Evolutionary conservation across 2,888 invertebrate species (phyloP).

Genomic region (Drosophila nr. fundita): DNA sequence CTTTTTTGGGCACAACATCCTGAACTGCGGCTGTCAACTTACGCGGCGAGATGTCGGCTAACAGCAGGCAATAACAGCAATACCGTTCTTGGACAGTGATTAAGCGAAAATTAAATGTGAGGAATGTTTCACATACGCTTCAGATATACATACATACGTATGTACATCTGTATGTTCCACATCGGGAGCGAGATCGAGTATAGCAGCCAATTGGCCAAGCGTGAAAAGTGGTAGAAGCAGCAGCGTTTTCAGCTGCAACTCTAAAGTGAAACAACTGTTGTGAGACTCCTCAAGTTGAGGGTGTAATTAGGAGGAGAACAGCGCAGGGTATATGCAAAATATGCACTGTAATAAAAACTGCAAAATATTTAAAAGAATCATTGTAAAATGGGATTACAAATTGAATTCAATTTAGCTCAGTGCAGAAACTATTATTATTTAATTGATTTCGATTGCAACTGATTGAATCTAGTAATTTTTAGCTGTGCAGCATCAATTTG

Average conservation of each 20-base stretch:
- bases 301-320: background rate
- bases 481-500: background rate
- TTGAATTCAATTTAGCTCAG: background rate
- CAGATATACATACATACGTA: background rate
- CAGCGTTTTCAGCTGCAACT: slow-evolving; percentile 16
- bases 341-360: background rate
- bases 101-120: slow-evolving; percentile 78
- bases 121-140: slow-evolving; percentile 20
- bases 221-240: slow-evolving; percentile 48
- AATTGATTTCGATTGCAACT: background rate
- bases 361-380: background rate
- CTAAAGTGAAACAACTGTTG: slow-evolving; percentile 24
- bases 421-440: background rate
- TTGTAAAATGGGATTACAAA: background rate
- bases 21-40: slow-evolving; percentile 72
- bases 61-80: slow-evolving; percentile 65
- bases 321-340: background rate
- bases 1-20: slow-evolving; percentile 25
- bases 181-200: background rate
- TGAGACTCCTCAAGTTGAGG: background rate
- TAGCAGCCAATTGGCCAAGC: slow-evolving; percentile 29
- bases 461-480: background rate
- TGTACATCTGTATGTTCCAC: background rate
- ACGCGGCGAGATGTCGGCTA: slow-evolving; percentile 45
- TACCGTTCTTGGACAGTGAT: slow-evolving; percentile 74